Evolutionary conservation across 2,113 vertebrate genomes (phyloP), one percentile per base, ranked within the genome.

Genomic region (Neopipo cinnamomea): DNA sequence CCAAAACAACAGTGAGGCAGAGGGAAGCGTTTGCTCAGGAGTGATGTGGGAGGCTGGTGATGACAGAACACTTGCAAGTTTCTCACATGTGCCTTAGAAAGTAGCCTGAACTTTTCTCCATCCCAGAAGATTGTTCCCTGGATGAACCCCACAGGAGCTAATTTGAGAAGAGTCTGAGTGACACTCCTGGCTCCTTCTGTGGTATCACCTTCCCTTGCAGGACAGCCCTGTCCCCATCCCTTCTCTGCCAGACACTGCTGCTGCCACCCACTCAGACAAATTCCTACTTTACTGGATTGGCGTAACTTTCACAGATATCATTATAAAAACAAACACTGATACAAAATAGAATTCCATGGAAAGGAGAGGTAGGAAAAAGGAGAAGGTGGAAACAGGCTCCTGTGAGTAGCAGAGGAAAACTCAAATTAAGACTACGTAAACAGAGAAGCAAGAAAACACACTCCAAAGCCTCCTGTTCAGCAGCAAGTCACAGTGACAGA

Each of bases 391-490:
- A 79, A 63, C 19, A 63, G 49, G 27, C 9, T 62, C 5, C 6
- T 5, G 4, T 17, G 37, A 59, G 3, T 3, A 56, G 8, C 14
- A 75, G 44, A 61, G 46, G 39, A 50, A 78, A 62, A 81, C 18
- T 52, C 61, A 46, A 17, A 22, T 21, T 2, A 22, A 42, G 8
- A 16, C 10, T 11, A 11, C 6, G 21, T 3, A 44, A 39, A 47
- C 3, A 0, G 2, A 20, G 1, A 33, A 31, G 6, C 46, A 58
- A 18, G 33, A 16, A 62, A 71, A 12, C 6, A 5, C 2, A 4
- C 22, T 49, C 50, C 27, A 1, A 20, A 24, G 8, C 3, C 19
- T 49, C 20, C 62, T 0, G 0, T 5, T 22, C 0, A 2, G 49
- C 72, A 52, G 46, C 25, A 11, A 39, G 44, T 44, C 66, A 8